A percentile compares a stretch with the other conserved stretches of the same genome.
Conservation (phyloP, 2,797 vertebrate genomes). For the Rhyacichthys aspro region DNA sequence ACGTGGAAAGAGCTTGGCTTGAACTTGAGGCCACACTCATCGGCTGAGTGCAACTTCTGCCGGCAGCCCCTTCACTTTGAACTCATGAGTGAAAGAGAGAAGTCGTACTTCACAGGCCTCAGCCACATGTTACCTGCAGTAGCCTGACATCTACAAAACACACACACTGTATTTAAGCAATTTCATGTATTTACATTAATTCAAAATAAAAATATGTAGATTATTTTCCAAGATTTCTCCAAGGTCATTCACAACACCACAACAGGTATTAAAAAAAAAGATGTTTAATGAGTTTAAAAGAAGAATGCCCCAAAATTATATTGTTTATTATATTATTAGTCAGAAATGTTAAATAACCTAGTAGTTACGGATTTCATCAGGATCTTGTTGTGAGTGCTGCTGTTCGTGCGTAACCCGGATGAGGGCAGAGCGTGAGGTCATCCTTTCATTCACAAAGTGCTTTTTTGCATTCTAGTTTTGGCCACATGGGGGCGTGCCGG, state of each 20-base stretch:
- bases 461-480: constrained; percentile 16
- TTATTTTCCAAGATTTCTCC: neutral
- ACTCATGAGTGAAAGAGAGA: constrained; percentile 90
- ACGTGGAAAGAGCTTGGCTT: constrained; percentile 88
- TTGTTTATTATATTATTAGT: too few species aligned
- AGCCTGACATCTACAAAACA: constrained; percentile 69
- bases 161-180: constrained; percentile 9
- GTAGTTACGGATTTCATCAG: too few species aligned
- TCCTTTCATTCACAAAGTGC: constrained; percentile 54
- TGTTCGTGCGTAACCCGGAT: constrained; percentile 20
- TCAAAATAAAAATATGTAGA: too few species aligned
- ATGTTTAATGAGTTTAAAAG: too few species aligned
- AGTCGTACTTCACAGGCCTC: constrained; percentile 88
- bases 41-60: constrained; percentile 91
- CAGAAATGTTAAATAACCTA: too few species aligned
- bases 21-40: constrained; percentile 84
- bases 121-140: constrained; percentile 85
- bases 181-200: constrained; percentile 28
- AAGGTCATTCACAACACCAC: neutral
- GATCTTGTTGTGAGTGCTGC: neutral
- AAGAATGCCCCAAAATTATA: too few species aligned
- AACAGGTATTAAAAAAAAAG: too few species aligned
- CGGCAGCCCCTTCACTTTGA: constrained; percentile 89
- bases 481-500: constrained; percentile 60
- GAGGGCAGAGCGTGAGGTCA: constrained; percentile 25